A percentile compares a stretch with the other conserved stretches of the same genome.
phyloP scores from a whole-genome alignment of 1,140 invertebrate species.

The Copidosoma floridanum region DNA sequence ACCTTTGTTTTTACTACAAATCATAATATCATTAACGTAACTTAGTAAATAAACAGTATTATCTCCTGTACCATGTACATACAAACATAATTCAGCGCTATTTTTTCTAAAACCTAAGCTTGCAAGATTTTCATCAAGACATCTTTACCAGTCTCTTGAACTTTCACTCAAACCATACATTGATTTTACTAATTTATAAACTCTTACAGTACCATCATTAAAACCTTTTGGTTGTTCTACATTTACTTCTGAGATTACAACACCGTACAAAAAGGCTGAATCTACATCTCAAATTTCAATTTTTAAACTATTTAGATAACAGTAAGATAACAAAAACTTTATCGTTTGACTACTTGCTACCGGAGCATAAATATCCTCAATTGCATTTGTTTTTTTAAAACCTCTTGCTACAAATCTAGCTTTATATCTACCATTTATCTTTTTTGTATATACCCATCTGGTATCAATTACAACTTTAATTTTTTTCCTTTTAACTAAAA shows the following conservation, averaged over 20 bases:
- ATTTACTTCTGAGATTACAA: neutral
- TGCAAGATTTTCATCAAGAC: neutral
- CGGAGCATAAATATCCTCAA: neutral
- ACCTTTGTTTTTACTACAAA: neutral
- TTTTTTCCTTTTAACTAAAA: neutral
- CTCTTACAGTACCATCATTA: neutral
- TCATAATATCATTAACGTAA: neutral
- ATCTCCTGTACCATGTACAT: neutral
- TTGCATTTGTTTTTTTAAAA: neutral
- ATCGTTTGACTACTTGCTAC: neutral
- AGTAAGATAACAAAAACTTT: neutral
- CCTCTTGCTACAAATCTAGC: neutral
- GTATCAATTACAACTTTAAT: neutral
- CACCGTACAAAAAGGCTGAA: neutral
- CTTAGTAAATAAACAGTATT: neutral
- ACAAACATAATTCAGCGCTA: constrained; percentile 1
- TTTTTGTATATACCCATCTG: neutral
- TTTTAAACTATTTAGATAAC: neutral
- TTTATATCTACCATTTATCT: neutral
- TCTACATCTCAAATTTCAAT: neutral
- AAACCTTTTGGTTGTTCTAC: neutral
- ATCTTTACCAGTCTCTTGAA: neutral
- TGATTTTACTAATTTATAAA: neutral
- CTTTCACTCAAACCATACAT: neutral
- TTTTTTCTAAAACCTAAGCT: neutral